Evolutionary conservation across 2,113 vertebrate species (phyloP).

Genomic region (Mungos mungo): DNA sequence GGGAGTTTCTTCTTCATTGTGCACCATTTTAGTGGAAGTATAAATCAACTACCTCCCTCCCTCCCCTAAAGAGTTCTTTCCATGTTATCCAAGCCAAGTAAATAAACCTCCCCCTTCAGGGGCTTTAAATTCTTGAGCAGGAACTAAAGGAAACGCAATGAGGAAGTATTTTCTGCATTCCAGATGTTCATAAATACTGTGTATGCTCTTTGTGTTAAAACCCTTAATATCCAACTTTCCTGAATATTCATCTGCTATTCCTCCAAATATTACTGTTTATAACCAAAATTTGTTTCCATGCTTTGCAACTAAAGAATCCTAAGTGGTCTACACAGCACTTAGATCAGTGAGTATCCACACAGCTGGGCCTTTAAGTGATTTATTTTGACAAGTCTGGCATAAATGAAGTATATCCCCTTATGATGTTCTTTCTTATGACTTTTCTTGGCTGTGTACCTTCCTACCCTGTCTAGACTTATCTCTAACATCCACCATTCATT

Average conservation of each 20-base stretch:
- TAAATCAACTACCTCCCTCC: background rate
- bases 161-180: background rate
- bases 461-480: background rate
- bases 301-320: background rate
- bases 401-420: background rate
- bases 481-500: background rate
- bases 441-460: background rate
- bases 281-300: background rate
- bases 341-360: background rate
- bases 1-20: background rate
- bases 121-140: background rate
- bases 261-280: background rate
- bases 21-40: background rate
- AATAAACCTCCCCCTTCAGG: background rate
- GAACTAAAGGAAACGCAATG: background rate
- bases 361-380: background rate
- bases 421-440: background rate
- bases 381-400: background rate
- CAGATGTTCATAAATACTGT: background rate
- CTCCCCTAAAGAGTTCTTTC: background rate
- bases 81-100: background rate
- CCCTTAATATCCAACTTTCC: background rate
- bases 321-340: background rate
- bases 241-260: background rate
- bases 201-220: background rate